These are phyloP conservation scores for Lamellibrachia columna DNA, from an alignment of 2,888 invertebrate species.

Conservation along the genomic window DNA sequence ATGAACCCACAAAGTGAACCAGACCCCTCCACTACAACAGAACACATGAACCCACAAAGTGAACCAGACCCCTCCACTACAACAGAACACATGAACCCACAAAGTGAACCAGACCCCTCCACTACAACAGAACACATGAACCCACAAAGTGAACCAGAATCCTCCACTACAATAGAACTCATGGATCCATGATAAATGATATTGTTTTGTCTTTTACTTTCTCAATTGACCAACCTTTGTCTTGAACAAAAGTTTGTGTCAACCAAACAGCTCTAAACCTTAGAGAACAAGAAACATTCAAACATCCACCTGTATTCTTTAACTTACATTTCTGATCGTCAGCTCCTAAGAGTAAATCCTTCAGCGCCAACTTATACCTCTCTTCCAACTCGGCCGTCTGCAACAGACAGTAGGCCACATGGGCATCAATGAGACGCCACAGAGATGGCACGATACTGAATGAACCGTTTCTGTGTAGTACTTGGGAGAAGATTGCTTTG, in stretches of 20 bases:
- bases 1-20: conserved; percentile 39
- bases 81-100: neutral
- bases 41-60: conserved; percentile 38
- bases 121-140: too few relatives aligned
- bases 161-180: too few relatives aligned
- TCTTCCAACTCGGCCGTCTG: conserved; percentile 40
- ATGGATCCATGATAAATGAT: neutral
- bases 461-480: too few relatives aligned
- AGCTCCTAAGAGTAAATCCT: conserved; percentile 39
- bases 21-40: conserved; percentile 47
- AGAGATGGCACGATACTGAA: neutral
- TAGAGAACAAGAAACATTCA: neutral
- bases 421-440: neutral
- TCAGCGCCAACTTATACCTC: conserved; percentile 43
- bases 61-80: conserved; percentile 47
- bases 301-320: neutral
- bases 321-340: conserved; percentile 41
- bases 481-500: too few relatives aligned
- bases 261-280: too few relatives aligned
- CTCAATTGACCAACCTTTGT: too few relatives aligned
- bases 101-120: too few relatives aligned
- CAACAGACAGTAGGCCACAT: conserved; percentile 13
- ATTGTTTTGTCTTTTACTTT: neutral
- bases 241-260: too few relatives aligned
- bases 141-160: too few relatives aligned